These are phyloP conservation scores for Arrhopalites spinosus DNA, from an alignment of 2,888 invertebrate species.

Conservation along the genomic window DNA sequence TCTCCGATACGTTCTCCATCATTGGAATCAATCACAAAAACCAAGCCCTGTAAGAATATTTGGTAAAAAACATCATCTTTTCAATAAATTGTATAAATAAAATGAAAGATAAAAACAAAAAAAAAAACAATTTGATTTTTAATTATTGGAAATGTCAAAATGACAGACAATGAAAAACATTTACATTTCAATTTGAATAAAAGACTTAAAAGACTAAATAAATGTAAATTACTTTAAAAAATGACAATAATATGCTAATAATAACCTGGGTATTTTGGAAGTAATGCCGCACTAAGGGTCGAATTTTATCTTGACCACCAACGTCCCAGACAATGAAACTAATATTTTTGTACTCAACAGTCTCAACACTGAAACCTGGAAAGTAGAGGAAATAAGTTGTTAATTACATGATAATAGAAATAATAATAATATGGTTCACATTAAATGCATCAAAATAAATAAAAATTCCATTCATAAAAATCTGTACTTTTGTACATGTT, in stretches of 20 bases:
- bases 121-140: background rate
- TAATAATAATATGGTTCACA: background rate
- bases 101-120: background rate
- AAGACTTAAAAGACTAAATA: background rate
- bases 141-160: background rate
- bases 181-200: too few relatives aligned
- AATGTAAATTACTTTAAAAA: too few relatives aligned
- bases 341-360: slow-evolving; percentile 99
- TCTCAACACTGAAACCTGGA: slow-evolving; percentile 98
- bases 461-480: background rate
- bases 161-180: too few relatives aligned
- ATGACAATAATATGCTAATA: background rate
- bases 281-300: slow-evolving; percentile 97
- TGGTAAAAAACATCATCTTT: background rate
- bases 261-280: slow-evolving; percentile 94
- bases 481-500: too few relatives aligned
- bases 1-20: slow-evolving; percentile 99
- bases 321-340: slow-evolving; percentile 98
- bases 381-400: too few relatives aligned
- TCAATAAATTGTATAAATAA: background rate
- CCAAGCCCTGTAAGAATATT: slow-evolving; percentile 77
- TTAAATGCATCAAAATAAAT: background rate
- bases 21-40: slow-evolving; percentile 99
- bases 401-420: too few relatives aligned
- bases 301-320: slow-evolving; percentile 97